Conservation (phyloP, 1,140 invertebrate genomes). For the Hypsibius dujardini region DNA sequence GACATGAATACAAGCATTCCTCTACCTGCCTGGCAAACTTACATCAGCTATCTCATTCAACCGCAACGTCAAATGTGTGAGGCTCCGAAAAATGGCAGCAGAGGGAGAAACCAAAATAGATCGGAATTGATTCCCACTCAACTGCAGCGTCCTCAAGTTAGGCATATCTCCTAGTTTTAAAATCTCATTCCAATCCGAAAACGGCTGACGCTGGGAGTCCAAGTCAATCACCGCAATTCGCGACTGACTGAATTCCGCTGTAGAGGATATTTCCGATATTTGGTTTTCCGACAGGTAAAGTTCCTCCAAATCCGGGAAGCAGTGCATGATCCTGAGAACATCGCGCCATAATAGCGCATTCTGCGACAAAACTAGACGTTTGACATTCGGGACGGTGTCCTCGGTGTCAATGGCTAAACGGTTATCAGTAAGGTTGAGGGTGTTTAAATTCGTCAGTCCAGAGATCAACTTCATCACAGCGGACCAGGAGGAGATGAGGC, state of each 20-base stretch:
- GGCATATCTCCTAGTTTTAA: slow-evolving; percentile 46
- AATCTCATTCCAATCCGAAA: slow-evolving; percentile 55
- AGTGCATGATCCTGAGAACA: background rate
- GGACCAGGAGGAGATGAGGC: background rate
- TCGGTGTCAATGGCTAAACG: background rate
- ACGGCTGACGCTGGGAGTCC: slow-evolving; percentile 57
- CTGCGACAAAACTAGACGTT: background rate
- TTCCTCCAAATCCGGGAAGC: background rate
- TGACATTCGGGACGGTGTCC: background rate
- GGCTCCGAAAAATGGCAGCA: too few species aligned
- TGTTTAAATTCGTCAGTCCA: background rate
- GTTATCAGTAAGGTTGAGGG: slow-evolving; percentile 1
- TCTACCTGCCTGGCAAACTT: too few species aligned
- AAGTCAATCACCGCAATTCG: slow-evolving; percentile 36
- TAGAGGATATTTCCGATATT: background rate
- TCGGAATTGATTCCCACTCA: too few species aligned
- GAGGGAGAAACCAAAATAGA: too few species aligned
- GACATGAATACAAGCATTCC: too few species aligned
- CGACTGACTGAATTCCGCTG: background rate
- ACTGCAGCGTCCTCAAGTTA: slow-evolving; percentile 30
- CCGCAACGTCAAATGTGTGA: too few species aligned
- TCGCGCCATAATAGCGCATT: background rate
- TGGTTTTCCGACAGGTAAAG: background rate
- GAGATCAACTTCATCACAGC: background rate
- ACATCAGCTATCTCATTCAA: too few species aligned